phyloP scores from a whole-genome alignment of 2,888 invertebrate genomes.

The Ophion slaviceki region DNA sequence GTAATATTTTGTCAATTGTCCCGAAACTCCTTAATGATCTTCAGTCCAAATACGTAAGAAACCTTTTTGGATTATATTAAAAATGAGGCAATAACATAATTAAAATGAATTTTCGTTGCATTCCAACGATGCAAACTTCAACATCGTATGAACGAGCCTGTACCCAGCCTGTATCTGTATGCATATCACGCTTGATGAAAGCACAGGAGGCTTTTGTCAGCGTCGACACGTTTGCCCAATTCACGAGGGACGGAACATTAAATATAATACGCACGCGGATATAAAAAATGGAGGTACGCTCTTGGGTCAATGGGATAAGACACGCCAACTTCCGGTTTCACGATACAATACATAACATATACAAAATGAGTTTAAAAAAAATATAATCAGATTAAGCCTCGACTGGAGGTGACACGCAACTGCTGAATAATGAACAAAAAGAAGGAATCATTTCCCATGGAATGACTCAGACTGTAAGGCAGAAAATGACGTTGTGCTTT shows the following conservation, averaged over 20 bases:
- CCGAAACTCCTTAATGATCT: too few relatives aligned
- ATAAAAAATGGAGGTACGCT: conserved; percentile 45
- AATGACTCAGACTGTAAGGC: conserved; percentile 2
- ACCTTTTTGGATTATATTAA: too few relatives aligned
- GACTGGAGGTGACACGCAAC: conserved; percentile 28
- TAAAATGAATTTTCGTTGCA: too few relatives aligned
- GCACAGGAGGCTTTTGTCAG: conserved; percentile 68
- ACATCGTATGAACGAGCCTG: neutral
- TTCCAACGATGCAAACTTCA: too few relatives aligned
- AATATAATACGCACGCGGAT: conserved; percentile 13
- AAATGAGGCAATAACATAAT: too few relatives aligned
- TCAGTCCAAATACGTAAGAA: too few relatives aligned
- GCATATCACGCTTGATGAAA: conserved; percentile 19
- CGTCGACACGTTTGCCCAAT: conserved; percentile 31
- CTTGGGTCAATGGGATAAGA: conserved; percentile 68
- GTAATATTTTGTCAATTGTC: too few relatives aligned
- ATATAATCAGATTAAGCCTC: conserved; percentile 32
- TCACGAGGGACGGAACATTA: conserved; percentile 5
- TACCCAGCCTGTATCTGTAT: neutral
- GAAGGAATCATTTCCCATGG: neutral
- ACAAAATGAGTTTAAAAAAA: neutral
- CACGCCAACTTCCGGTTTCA: conserved; percentile 66
- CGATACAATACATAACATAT: conserved; percentile 52
- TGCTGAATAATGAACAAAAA: conserved; percentile 16
- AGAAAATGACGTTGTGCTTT: neutral